Evolutionary conservation across 2,797 vertebrate genomes (phyloP).

Genomic region (Pipistrellus nathusii): DNA sequence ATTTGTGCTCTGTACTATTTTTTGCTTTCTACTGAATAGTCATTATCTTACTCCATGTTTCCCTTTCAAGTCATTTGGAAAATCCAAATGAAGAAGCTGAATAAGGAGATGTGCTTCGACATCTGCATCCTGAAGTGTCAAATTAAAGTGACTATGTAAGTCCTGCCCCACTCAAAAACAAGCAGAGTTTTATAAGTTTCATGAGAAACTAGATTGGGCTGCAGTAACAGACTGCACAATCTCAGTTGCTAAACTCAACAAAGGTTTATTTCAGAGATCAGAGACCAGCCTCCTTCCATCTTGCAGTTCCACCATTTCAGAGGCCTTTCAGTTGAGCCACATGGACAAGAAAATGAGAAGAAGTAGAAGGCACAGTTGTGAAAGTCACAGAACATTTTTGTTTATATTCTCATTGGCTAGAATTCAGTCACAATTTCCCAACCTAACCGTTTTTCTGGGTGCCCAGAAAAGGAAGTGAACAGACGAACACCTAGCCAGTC

Average conservation of each 20-base stretch:
- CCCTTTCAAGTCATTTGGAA: conserved; percentile 77
- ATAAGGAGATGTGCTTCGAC: conserved; percentile 66
- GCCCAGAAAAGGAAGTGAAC: conserved; percentile 18
- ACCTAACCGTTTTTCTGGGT: not conserved
- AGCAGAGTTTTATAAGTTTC: conserved; percentile 34
- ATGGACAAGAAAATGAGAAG: conserved; percentile 18
- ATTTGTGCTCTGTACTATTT: conserved; percentile 81
- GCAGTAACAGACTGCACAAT: not conserved
- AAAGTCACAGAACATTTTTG: not conserved
- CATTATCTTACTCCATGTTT: conserved; percentile 80
- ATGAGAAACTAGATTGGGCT: not conserved
- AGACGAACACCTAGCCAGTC: not conserved
- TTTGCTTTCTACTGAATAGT: conserved; percentile 81
- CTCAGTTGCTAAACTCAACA: not conserved
- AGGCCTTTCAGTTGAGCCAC: not conserved
- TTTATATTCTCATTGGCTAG: not conserved
- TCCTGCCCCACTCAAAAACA: conserved; percentile 17
- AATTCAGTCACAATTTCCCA: conserved; percentile 28
- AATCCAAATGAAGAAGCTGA: conserved; percentile 78
- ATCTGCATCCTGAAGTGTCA: conserved; percentile 72
- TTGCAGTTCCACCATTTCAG: not conserved
- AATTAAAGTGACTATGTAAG: conserved; percentile 65
- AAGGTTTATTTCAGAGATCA: conserved; percentile 31
- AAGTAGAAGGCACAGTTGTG: not conserved
- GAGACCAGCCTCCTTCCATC: not conserved